Conservation (phyloP, 1,140 invertebrate species). For the Mesaphorura yosii region DNA sequence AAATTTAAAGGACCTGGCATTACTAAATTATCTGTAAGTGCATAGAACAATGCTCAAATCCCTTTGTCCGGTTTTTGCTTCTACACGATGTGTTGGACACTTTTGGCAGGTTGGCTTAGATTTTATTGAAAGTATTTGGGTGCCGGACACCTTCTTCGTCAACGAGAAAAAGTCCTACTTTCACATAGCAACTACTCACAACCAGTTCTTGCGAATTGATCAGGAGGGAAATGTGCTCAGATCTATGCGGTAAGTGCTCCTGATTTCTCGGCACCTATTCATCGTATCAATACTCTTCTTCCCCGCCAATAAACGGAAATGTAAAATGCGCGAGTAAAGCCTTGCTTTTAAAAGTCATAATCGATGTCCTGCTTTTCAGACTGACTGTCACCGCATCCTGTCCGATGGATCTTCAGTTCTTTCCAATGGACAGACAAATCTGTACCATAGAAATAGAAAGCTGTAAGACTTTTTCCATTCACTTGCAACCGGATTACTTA, state of each 20-base stretch:
- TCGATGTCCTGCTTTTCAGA: slow-evolving; percentile 48
- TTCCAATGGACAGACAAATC: slow-evolving; percentile 92
- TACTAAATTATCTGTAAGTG: slow-evolving; percentile 61
- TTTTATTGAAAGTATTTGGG: slow-evolving; percentile 96
- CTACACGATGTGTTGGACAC: slow-evolving; percentile 5
- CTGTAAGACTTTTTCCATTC: slow-evolving; percentile 91
- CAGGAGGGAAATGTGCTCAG: slow-evolving; percentile 85
- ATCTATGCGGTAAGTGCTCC: slow-evolving; percentile 79
- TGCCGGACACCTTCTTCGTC: slow-evolving; percentile 95
- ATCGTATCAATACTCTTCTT: too few species aligned
- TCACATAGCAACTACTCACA: slow-evolving; percentile 92
- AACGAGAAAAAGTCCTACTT: slow-evolving; percentile 98
- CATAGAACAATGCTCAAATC: not conserved
- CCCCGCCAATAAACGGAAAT: not conserved
- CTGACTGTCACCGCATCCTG: slow-evolving; percentile 94
- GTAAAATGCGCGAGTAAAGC: not conserved
- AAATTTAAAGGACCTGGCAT: slow-evolving; percentile 78
- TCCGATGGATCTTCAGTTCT: slow-evolving; percentile 95
- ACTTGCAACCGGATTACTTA: too few species aligned
- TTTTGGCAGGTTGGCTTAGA: slow-evolving; percentile 59
- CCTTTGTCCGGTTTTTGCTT: not conserved
- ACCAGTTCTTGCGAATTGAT: slow-evolving; percentile 92
- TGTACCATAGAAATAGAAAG: slow-evolving; percentile 97
- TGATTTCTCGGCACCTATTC: not conserved
- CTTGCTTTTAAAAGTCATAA: not conserved